Percentiles rank a stretch among this genome's conserved stretches.
phyloP scores from a whole-genome alignment of 2,113 vertebrate species.

The Morphnarchus princeps region DNA sequence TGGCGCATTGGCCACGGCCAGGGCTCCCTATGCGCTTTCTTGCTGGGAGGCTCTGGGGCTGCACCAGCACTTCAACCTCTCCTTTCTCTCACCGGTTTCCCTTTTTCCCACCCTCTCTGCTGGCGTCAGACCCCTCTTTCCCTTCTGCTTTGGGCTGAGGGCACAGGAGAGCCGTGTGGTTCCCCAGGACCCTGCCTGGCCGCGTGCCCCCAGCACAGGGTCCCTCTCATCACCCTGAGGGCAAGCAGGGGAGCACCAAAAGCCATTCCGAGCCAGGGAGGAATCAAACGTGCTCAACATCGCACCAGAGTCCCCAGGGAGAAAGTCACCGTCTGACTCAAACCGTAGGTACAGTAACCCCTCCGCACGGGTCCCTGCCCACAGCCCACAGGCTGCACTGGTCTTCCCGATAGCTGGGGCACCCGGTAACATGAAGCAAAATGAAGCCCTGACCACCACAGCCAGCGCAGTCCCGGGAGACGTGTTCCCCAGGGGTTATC shows the following conservation, averaged over 20 bases:
- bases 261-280: not conserved
- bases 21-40: fast-evolving
- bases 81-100: not conserved
- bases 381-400: not conserved
- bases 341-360: not conserved
- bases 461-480: not conserved
- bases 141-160: not conserved
- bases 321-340: not conserved
- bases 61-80: not conserved
- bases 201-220: fast-evolving
- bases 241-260: not conserved
- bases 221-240: not conserved
- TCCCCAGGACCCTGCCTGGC: not conserved
- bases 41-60: not conserved
- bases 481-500: not conserved
- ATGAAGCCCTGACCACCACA: not conserved
- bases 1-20: not conserved
- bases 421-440: not conserved
- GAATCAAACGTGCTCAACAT: not conserved
- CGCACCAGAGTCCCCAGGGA: not conserved
- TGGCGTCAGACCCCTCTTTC: not conserved
- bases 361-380: not conserved
- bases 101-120: not conserved
- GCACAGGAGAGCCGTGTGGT: not conserved
- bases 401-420: fast-evolving